Evolutionary conservation across 2,797 vertebrate species (phyloP), one percentile per base, ranked within the genome.

Genomic region (Pachyuromys duprasi): DNA sequence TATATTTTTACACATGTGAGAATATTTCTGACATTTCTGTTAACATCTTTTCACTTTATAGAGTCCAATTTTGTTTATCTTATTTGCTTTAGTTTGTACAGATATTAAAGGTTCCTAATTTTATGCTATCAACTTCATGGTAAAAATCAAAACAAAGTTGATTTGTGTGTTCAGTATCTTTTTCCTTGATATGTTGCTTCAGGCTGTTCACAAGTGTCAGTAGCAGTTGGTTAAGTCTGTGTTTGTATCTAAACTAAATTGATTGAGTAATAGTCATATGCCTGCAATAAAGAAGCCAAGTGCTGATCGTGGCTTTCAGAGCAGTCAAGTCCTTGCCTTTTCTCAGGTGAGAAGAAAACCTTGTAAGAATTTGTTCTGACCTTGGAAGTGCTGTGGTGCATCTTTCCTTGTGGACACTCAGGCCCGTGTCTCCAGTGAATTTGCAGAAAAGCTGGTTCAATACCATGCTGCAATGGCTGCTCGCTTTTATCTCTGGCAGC

Each of bases 101-200:
- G 14, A 17, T 13, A 4, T 57, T 87, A 28, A 17, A n/a, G 1
- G 67, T 6, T 74, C 18, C n/a, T 94, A 82, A 63, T 86, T 86
- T 88, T 72, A 53, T 28, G 36, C 8, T 69, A 49, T 36, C 12
- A 92, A 76, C 60, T 81, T 94, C 7, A 53, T 91, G 26, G 78
- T 93, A 93, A 74, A 53, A 88, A 74, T 70, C 74, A 89, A 93
- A 89, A 83, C 36, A 83, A 86, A 67, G 72, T 83, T n/a, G 57
- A 65, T 57, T 17, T 57, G 18, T 53, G 8, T 79, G 80, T 89
- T 67, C 7, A 87, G 60, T 76, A 92, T 90, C 80, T 90, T 86
- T 83, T 79, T 74, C 39, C 22, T 80, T 89, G 28, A n/a, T 1
- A 69, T 93, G 2, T 42, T 87, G 57, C 86, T 90, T 95, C 33